phyloP scores from a whole-genome alignment of 2,888 invertebrate genomes.

The Periphyllus acericola region DNA sequence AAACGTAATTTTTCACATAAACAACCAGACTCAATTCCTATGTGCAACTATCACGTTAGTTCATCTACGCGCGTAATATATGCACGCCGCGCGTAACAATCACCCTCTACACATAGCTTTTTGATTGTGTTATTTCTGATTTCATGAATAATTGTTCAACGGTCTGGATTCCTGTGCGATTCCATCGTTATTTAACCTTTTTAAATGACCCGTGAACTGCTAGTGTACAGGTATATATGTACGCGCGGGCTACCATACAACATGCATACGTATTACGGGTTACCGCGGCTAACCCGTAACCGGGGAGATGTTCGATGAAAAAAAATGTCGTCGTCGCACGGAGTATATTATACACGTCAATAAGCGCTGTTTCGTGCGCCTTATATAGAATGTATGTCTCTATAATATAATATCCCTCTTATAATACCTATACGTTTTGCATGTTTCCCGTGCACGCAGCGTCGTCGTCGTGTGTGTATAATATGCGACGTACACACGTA shows the following conservation, averaged over 20 bases:
- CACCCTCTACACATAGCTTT: not conserved
- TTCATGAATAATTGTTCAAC: not conserved
- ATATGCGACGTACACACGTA: not conserved
- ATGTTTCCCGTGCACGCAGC: not conserved
- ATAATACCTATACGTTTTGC: not conserved
- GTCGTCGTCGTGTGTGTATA: not conserved
- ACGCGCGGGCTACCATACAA: not conserved
- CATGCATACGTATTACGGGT: not conserved
- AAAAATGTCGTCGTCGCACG: not conserved
- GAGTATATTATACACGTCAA: not conserved
- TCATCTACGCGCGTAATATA: too few species aligned
- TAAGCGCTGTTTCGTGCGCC: not conserved
- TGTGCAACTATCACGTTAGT: too few species aligned
- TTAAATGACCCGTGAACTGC: not conserved
- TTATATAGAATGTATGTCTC: conserved; percentile 29
- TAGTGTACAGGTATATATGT: not conserved
- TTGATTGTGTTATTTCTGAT: not conserved
- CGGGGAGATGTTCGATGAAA: not conserved
- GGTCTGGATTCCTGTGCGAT: not conserved
- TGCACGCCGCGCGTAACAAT: too few species aligned
- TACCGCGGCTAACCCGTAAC: not conserved
- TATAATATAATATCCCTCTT: conserved; percentile 1
- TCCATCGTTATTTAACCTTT: not conserved
- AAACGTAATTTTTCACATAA: too few species aligned
- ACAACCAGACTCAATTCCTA: too few species aligned